Evolutionary conservation across 2,797 vertebrate species (phyloP).

Genomic region (Pangasius krempfi): DNA sequence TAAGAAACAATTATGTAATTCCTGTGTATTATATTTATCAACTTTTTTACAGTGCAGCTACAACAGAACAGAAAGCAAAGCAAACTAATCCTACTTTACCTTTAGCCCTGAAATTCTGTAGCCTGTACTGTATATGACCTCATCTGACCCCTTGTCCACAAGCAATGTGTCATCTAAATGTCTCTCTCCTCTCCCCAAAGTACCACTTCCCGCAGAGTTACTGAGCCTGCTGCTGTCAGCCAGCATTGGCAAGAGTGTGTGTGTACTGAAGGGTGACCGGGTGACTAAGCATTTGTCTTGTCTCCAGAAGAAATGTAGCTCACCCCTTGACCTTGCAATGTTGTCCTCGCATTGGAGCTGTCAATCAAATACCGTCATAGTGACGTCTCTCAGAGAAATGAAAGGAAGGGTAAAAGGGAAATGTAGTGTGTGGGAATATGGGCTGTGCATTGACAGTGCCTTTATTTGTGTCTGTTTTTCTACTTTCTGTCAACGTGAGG

Average conservation of each 20-base stretch:
- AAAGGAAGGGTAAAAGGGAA: conserved; percentile 35
- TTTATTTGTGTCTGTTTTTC: conserved; percentile 35
- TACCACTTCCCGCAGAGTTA: neutral
- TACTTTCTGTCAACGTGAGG: conserved; percentile 11
- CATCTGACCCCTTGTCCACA: conserved; percentile 13
- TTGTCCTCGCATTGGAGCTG: conserved; percentile 32
- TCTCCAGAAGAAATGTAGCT: conserved; percentile 13
- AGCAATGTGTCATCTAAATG: conserved; percentile 22
- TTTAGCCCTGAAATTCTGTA: neutral
- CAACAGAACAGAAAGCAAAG: neutral
- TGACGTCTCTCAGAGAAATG: conserved; percentile 48
- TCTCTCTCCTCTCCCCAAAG: neutral
- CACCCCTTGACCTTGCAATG: conserved; percentile 44
- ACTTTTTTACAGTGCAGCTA: neutral
- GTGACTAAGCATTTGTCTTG: conserved; percentile 46
- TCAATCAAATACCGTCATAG: conserved; percentile 47
- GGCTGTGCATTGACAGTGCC: neutral
- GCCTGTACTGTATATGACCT: neutral
- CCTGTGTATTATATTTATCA: neutral
- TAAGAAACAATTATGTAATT: neutral
- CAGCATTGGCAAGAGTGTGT: conserved; percentile 9
- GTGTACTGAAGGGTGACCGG: conserved; percentile 39
- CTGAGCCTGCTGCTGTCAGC: conserved; percentile 31
- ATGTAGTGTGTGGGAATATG: neutral
- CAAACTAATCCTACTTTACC: neutral